phyloP scores from a whole-genome alignment of 2,113 vertebrate genomes.

The Syrrhaptes paradoxus region DNA sequence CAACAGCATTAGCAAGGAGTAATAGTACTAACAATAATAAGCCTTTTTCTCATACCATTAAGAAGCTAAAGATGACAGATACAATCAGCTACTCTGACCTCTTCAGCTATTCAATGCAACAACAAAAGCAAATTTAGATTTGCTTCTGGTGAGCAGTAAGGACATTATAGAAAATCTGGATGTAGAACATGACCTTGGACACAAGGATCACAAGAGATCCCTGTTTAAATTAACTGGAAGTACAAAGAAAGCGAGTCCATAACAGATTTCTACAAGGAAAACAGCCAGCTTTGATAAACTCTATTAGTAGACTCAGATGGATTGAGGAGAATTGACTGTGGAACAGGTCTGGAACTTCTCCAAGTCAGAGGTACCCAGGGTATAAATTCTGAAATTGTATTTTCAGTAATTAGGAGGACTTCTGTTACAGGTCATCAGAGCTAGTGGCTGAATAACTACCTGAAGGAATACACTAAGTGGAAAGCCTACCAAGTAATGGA shows the following conservation, averaged over 20 bases:
- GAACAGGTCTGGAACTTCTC: background rate
- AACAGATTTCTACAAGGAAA: background rate
- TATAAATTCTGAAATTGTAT: background rate
- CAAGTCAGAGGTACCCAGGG: background rate
- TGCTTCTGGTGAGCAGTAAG: background rate
- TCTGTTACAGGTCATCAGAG: background rate
- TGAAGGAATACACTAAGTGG: background rate
- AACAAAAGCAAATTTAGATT: background rate
- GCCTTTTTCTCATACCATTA: background rate
- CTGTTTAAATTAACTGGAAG: background rate
- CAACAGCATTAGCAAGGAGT: background rate
- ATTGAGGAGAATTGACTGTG: background rate
- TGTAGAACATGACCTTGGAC: background rate
- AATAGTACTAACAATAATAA: constrained; percentile 20
- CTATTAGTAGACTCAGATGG: background rate
- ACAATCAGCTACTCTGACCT: background rate
- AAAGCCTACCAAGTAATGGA: background rate
- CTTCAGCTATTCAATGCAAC: background rate
- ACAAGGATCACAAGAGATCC: background rate
- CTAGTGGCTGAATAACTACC: background rate
- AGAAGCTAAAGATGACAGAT: constrained; percentile 35
- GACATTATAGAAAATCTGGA: background rate
- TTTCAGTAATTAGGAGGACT: background rate
- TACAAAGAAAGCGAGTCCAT: background rate
- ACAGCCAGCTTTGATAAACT: background rate